Conservation (phyloP, 2,888 invertebrate genomes). For the Hemicrepidius hirtus region DNA sequence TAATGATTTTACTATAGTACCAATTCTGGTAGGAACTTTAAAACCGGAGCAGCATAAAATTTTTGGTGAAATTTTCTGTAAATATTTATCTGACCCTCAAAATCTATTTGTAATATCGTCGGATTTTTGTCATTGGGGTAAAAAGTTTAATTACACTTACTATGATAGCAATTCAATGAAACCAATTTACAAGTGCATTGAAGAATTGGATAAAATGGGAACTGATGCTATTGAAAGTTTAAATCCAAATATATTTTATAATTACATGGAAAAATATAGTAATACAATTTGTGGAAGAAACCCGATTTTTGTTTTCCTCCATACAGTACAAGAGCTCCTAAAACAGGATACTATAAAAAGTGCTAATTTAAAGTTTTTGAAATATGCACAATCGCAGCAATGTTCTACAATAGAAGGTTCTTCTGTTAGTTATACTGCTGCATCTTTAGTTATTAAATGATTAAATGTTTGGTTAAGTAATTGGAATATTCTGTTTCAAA, state of each 20-base stretch:
- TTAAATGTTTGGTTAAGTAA: no score
- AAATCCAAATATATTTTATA: slow-evolving; percentile 90
- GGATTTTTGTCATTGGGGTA: slow-evolving; percentile 99
- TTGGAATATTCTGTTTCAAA: no score
- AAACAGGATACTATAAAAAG: slow-evolving; percentile 73
- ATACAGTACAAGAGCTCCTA: slow-evolving; percentile 81
- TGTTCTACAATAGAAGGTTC: slow-evolving; percentile 92
- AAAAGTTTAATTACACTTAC: slow-evolving; percentile 90
- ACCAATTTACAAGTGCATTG: slow-evolving; percentile 95
- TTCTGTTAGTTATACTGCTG: slow-evolving; percentile 98
- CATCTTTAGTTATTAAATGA: slow-evolving; percentile 91
- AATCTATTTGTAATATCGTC: slow-evolving; percentile 97
- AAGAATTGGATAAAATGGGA: slow-evolving; percentile 95
- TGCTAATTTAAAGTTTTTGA: slow-evolving; percentile 91
- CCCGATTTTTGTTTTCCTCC: slow-evolving; percentile 96
- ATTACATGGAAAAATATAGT: slow-evolving; percentile 94
- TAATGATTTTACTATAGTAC: slow-evolving; percentile 94
- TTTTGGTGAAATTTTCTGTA: slow-evolving; percentile 92
- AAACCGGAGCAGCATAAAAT: slow-evolving; percentile 90
- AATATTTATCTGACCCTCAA: slow-evolving; percentile 94
- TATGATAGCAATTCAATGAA: slow-evolving; percentile 87
- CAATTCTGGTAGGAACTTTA: slow-evolving; percentile 96
- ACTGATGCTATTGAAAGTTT: slow-evolving; percentile 97
- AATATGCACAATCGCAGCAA: slow-evolving; percentile 98
- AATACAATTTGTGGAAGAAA: slow-evolving; percentile 99